phyloP scores from a whole-genome alignment of 2,113 vertebrate genomes.

The Pachyramphus minor region DNA sequence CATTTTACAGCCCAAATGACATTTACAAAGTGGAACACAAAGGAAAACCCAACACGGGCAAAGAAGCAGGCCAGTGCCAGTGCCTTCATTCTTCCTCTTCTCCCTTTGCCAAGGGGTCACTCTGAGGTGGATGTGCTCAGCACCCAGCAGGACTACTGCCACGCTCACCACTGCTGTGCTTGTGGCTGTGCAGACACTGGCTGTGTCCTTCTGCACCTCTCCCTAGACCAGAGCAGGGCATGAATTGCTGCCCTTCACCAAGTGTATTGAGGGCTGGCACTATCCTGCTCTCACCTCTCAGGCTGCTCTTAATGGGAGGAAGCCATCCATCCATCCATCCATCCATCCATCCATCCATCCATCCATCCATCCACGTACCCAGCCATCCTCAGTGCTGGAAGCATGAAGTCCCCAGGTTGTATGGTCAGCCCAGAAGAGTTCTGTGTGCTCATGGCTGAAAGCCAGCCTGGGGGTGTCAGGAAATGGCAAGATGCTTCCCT shows the following conservation, averaged over 20 bases:
- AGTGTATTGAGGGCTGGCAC: neutral
- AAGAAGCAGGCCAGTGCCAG: neutral
- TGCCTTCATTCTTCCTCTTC: neutral
- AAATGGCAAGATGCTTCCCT: neutral
- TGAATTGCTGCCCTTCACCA: neutral
- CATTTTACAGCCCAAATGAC: constrained; percentile 3
- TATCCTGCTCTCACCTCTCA: neutral
- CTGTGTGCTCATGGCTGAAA: neutral
- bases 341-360: neutral
- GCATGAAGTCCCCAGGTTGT: neutral
- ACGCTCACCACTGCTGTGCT: rapidly evolving
- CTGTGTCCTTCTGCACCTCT: neutral
- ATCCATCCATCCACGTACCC: neutral
- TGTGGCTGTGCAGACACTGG: too few relatives aligned
- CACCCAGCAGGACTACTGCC: neutral
- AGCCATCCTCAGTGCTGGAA: neutral
- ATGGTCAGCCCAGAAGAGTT: neutral
- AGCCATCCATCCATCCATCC: neutral
- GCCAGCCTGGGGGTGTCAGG: neutral
- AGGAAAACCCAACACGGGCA: neutral
- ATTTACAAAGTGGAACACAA: neutral
- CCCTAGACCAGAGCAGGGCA: neutral
- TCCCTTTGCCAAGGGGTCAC: neutral
- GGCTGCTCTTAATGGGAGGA: neutral
- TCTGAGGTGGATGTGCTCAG: rapidly evolving